Percentiles rank a stretch among this genome's conserved stretches.
These are phyloP conservation scores for Pycnomerus fuliginosus DNA, from an alignment of 2,888 invertebrate genomes.

Conservation along the genomic window DNA sequence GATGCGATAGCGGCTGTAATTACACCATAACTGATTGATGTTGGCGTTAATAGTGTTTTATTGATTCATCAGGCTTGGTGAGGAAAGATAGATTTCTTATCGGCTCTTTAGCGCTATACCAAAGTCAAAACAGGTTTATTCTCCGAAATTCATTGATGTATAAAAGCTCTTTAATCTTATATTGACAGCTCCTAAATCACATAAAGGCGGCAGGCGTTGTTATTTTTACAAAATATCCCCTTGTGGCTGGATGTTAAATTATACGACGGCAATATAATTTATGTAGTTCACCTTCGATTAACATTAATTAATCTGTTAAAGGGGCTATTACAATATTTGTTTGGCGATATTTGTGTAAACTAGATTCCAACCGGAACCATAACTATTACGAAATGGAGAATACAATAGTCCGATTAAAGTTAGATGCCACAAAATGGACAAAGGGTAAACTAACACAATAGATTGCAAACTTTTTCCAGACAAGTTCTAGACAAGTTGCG, in stretches of 20 bases:
- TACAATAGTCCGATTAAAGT: slow-evolving; percentile 8
- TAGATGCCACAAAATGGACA: slow-evolving; percentile 15
- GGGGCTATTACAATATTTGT: too few species aligned
- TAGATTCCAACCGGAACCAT: slow-evolving; percentile 10
- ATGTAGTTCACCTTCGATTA: too few species aligned
- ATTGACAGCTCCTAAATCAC: slow-evolving; percentile 10
- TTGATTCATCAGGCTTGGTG: too few species aligned
- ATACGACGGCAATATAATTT: background rate
- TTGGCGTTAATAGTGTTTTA: too few species aligned
- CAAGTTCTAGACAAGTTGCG: slow-evolving; percentile 8
- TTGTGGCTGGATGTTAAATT: background rate
- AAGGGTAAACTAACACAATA: slow-evolving; percentile 13
- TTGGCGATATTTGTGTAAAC: slow-evolving; percentile 9
- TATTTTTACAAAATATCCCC: slow-evolving; percentile 15
- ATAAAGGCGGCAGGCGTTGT: slow-evolving; percentile 10
- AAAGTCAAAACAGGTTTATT: slow-evolving; percentile 11
- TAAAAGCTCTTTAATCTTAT: slow-evolving; percentile 12
- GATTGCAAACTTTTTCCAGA: slow-evolving; percentile 10
- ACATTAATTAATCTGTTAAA: too few species aligned
- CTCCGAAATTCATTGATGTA: slow-evolving; percentile 8
- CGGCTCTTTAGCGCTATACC: background rate
- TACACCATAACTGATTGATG: too few species aligned
- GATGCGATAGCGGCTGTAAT: too few species aligned
- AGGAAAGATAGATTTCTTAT: background rate
- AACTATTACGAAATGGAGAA: slow-evolving; percentile 12